Evolutionary conservation across 2,888 invertebrate species (phyloP).

Genomic region (Punctoribates punctum): DNA sequence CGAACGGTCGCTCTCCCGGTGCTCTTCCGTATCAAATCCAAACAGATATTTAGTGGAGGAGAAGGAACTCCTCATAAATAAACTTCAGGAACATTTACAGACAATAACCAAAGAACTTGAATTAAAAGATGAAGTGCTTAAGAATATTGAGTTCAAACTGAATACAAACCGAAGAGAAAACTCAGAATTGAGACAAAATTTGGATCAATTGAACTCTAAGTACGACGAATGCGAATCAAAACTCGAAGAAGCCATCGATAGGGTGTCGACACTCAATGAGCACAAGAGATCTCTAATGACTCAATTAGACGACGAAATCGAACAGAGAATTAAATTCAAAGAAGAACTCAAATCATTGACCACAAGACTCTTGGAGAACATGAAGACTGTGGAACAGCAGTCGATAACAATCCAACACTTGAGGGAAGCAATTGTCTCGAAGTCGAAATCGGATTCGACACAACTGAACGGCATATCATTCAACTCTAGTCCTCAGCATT

Average conservation of each 20-base stretch:
- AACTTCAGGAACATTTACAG: slow-evolving; percentile 37
- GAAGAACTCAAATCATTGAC: slow-evolving; percentile 28
- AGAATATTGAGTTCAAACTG: slow-evolving; percentile 16
- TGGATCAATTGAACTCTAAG: neutral
- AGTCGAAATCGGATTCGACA: slow-evolving; percentile 28
- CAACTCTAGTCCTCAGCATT: slow-evolving; percentile 25
- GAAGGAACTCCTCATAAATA: slow-evolving; percentile 16
- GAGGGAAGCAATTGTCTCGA: slow-evolving; percentile 33
- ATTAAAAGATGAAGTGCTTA: slow-evolving; percentile 35
- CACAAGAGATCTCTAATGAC: slow-evolving; percentile 36
- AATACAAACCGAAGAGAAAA: slow-evolving; percentile 19
- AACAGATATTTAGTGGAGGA: slow-evolving; percentile 36
- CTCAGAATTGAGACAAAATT: neutral
- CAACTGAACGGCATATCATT: slow-evolving; percentile 36
- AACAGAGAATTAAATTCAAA: slow-evolving; percentile 31
- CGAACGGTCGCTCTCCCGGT: slow-evolving; percentile 28
- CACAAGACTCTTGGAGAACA: slow-evolving; percentile 18
- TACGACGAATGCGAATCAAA: slow-evolving; percentile 19
- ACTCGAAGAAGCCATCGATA: slow-evolving; percentile 30
- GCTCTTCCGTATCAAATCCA: slow-evolving; percentile 7
- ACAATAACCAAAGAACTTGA: neutral
- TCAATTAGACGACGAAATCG: slow-evolving; percentile 37
- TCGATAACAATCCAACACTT: slow-evolving; percentile 37
- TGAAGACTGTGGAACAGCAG: slow-evolving; percentile 29
- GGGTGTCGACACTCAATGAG: slow-evolving; percentile 31